Evolutionary conservation across 1,140 invertebrate species (phyloP).

Genomic region (Panonychus citri): DNA sequence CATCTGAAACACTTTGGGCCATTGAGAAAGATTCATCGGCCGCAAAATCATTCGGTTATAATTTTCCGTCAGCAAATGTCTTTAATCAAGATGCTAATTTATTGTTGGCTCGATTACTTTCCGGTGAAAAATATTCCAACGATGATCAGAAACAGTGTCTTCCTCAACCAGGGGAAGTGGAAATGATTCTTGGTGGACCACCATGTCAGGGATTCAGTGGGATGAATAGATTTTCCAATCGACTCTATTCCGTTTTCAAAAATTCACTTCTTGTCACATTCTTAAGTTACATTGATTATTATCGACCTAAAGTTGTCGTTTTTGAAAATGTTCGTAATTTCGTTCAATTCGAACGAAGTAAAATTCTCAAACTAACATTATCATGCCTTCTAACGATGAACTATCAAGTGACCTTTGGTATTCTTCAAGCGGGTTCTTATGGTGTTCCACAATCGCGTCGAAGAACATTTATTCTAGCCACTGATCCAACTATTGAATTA

Average conservation of each 20-base stretch:
- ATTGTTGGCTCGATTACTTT: constrained; percentile 38
- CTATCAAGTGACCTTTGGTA: constrained; percentile 64
- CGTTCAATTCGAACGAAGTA: constrained; percentile 46
- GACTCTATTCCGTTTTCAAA: constrained; percentile 60
- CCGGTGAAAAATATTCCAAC: constrained; percentile 20
- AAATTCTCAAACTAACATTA: constrained; percentile 57
- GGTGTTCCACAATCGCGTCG: constrained; percentile 59
- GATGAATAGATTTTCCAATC: constrained; percentile 65
- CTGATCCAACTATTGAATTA: constrained; percentile 52
- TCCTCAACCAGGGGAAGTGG: constrained; percentile 54
- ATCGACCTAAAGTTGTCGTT: constrained; percentile 56
- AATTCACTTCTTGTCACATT: constrained; percentile 65
- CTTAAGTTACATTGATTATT: constrained; percentile 63
- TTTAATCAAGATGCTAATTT: constrained; percentile 59
- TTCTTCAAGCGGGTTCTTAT: constrained; percentile 63
- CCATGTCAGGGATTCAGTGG: constrained; percentile 75
- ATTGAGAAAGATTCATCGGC: constrained; percentile 54
- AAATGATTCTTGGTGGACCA: constrained; percentile 63
- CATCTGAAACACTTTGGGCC: constrained; percentile 48
- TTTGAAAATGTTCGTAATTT: constrained; percentile 74
- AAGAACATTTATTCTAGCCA: constrained; percentile 52
- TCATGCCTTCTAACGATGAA: constrained; percentile 54
- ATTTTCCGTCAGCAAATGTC: constrained; percentile 45
- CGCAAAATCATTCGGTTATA: constrained; percentile 50
- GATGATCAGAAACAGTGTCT: constrained; percentile 32